Percentiles rank a stretch among this genome's conserved stretches.
Evolutionary conservation across 2,888 invertebrate genomes (phyloP).

Genomic region (Cenopis cana): DNA sequence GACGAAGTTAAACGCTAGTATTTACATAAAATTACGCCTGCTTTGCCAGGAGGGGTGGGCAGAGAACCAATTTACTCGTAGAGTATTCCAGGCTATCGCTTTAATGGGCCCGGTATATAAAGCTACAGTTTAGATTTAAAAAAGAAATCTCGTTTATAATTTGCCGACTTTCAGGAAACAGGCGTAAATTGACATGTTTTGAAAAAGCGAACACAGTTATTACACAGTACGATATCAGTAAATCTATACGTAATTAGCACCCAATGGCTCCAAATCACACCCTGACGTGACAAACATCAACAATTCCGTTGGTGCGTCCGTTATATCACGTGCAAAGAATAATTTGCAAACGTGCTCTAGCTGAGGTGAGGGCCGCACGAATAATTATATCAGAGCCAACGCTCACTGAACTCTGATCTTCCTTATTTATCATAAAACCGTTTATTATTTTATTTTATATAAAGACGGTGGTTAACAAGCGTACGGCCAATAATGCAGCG

Average conservation of each 20-base stretch:
- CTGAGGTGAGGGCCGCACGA: conserved; percentile 54
- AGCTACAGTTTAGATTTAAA: no score
- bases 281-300: conserved; percentile 47
- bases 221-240: conserved; percentile 4
- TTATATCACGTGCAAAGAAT: conserved; percentile 52
- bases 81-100: no score
- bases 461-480: no score
- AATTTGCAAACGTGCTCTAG: conserved; percentile 55
- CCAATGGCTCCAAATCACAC: conserved; percentile 43
- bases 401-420: conserved; percentile 44
- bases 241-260: conserved; percentile 30
- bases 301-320: conserved; percentile 45
- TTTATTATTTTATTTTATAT: no score
- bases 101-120: no score
- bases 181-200: background rate
- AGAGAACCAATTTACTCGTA: no score
- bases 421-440: conserved; percentile 8
- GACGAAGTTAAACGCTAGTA: no score
- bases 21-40: no score
- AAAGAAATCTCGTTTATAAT: no score
- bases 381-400: conserved; percentile 54
- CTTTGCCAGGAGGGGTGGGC: no score
- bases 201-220: background rate
- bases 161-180: background rate
- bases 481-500: no score